Percentiles rank a stretch among this genome's conserved stretches.
Conservation (phyloP, 30 jellyfish, hydroid and myxozoan species). For the Catostylus mosaicus region DNA sequence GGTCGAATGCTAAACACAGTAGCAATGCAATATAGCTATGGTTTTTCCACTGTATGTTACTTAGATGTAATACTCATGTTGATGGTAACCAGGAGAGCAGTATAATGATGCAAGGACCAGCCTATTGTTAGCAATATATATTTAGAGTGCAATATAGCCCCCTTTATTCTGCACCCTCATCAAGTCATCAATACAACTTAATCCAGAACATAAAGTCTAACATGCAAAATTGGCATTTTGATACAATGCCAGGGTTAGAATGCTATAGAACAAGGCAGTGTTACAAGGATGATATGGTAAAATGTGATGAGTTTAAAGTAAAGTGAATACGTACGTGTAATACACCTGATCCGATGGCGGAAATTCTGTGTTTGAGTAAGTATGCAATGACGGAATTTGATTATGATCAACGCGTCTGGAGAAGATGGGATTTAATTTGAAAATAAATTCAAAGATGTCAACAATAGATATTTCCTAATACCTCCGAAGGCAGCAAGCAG, state of each 20-base stretch:
- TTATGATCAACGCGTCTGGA: conserved; percentile 78
- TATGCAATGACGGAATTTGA: conserved; percentile 56
- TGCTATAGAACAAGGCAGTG: too few relatives aligned
- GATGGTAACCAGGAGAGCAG: too few relatives aligned
- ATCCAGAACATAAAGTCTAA: too few relatives aligned
- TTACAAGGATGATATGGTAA: neutral
- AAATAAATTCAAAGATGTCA: neutral
- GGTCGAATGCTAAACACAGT: too few relatives aligned
- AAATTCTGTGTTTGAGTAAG: conserved; percentile 71
- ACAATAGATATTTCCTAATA: neutral
- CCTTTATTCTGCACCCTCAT: neutral
- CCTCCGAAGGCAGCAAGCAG: too few relatives aligned
- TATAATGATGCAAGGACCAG: neutral
- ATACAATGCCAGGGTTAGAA: neutral
- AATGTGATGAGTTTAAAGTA: too few relatives aligned
- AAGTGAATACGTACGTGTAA: conserved; percentile 75
- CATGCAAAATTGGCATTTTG: too few relatives aligned
- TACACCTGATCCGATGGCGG: conserved; percentile 78
- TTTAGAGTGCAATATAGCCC: neutral
- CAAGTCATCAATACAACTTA: too few relatives aligned
- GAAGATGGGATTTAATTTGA: neutral
- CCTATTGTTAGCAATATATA: neutral
- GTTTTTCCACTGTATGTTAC: too few relatives aligned
- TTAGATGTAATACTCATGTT: too few relatives aligned
- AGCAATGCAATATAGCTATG: too few relatives aligned